phyloP scores from a whole-genome alignment of 2,797 vertebrate genomes.

The Gadopsis marmoratus region DNA sequence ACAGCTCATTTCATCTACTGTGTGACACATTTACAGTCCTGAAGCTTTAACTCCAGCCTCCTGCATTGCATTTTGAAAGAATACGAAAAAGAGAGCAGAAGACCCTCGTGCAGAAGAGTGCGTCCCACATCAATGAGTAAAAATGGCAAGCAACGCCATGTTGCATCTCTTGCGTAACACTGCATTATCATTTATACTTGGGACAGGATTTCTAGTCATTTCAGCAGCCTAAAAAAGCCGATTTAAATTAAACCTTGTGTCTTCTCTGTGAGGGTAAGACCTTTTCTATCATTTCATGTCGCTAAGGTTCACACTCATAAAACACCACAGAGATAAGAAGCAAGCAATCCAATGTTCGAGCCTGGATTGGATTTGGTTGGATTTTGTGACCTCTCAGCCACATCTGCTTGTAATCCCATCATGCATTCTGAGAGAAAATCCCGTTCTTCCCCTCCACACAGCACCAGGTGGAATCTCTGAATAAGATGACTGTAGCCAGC shows the following conservation, averaged over 20 bases:
- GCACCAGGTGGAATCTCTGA: slow-evolving; percentile 63
- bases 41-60: neutral
- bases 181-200: neutral
- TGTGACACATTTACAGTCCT: neutral
- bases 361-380: slow-evolving; percentile 53
- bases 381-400: slow-evolving; percentile 61
- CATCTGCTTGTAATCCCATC: slow-evolving; percentile 77
- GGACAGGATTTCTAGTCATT: slow-evolving; percentile 3
- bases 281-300: slow-evolving; percentile 46
- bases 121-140: neutral
- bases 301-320: slow-evolving; percentile 35
- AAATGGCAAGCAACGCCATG: neutral
- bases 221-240: slow-evolving; percentile 18
- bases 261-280: slow-evolving; percentile 9
- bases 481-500: slow-evolving; percentile 47
- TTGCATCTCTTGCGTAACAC: slow-evolving; percentile 1
- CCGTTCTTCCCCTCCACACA: slow-evolving; percentile 53
- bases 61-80: neutral
- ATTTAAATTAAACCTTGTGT: slow-evolving; percentile 26
- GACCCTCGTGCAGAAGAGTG: neutral
- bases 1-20: neutral
- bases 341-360: slow-evolving; percentile 48
- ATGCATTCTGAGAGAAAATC: slow-evolving; percentile 63
- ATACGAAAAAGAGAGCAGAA: too few relatives aligned
- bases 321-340: slow-evolving; percentile 46